Evolutionary conservation across 2,797 vertebrate genomes (phyloP).

Genomic region (Chrosomus eos): DNA sequence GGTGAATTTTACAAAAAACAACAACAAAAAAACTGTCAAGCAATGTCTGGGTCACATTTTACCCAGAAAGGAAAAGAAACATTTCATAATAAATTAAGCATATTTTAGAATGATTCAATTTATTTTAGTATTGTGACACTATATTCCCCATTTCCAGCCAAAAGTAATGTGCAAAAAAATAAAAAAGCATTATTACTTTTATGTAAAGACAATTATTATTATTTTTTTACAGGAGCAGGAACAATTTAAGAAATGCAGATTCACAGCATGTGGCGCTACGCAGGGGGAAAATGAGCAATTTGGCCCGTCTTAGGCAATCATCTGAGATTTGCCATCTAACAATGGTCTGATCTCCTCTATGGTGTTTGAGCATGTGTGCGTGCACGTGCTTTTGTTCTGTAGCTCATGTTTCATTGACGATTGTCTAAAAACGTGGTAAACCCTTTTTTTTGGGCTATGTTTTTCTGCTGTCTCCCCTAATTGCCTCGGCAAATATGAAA

Average conservation of each 20-base stretch:
- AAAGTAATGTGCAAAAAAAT: background rate
- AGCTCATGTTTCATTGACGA: background rate
- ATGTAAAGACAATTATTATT: too few species aligned
- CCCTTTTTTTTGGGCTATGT: background rate
- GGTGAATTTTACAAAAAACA: background rate
- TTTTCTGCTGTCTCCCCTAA: background rate
- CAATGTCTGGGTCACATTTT: background rate
- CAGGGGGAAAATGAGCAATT: conserved; percentile 42
- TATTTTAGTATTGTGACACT: background rate
- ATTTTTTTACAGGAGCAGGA: background rate
- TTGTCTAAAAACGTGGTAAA: background rate
- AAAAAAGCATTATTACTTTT: too few species aligned
- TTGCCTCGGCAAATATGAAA: conserved; percentile 15
- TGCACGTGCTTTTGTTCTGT: background rate
- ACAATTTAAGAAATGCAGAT: conserved; percentile 22
- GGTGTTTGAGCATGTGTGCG: conserved; percentile 6
- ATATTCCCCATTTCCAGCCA: background rate
- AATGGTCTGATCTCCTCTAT: conserved; percentile 29
- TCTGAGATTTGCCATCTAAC: conserved; percentile 37
- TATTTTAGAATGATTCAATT: background rate
- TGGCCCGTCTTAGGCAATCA: conserved; percentile 56
- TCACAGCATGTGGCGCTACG: background rate
- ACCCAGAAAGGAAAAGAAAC: background rate
- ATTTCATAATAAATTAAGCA: background rate
- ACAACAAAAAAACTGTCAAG: background rate